These are phyloP conservation scores for Xiphophorus hellerii DNA, from an alignment of 2,113 vertebrate species.

Conservation along the genomic window DNA sequence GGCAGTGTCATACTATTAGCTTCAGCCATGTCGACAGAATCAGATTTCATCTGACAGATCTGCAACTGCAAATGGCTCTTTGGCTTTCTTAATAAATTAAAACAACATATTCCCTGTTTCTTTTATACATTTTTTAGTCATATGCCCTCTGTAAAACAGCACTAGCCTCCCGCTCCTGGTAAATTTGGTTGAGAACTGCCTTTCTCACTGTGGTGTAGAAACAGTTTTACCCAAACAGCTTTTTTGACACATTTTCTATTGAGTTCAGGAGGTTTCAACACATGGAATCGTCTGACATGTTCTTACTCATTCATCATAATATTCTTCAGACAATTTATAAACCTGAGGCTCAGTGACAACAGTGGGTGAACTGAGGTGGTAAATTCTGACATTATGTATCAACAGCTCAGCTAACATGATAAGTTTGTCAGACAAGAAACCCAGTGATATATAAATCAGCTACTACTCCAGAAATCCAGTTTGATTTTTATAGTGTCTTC, in stretches of 20 bases:
- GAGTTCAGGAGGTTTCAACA: background rate
- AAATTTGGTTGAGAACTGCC: too few species aligned
- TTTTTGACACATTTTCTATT: background rate
- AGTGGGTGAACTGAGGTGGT: slow-evolving; percentile 20
- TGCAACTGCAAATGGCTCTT: too few species aligned
- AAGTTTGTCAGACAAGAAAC: background rate
- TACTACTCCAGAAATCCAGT: too few species aligned
- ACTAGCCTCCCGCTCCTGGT: too few species aligned
- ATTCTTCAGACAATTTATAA: slow-evolving; percentile 12
- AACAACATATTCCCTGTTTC: too few species aligned
- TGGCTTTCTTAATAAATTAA: too few species aligned
- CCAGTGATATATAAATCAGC: background rate
- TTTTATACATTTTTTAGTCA: too few species aligned
- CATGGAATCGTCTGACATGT: background rate
- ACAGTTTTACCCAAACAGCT: background rate
- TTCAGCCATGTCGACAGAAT: too few species aligned
- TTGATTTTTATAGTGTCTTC: too few species aligned
- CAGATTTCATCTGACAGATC: too few species aligned
- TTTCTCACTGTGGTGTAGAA: background rate
- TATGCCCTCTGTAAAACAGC: too few species aligned
- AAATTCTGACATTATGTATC: slow-evolving; percentile 43
- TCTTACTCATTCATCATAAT: slow-evolving; percentile 29
- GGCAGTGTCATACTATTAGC: too few species aligned
- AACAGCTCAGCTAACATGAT: slow-evolving; percentile 4
- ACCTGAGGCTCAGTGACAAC: background rate